phyloP scores from a whole-genome alignment of 1,140 invertebrate species.

The Calephelis nemesis region DNA sequence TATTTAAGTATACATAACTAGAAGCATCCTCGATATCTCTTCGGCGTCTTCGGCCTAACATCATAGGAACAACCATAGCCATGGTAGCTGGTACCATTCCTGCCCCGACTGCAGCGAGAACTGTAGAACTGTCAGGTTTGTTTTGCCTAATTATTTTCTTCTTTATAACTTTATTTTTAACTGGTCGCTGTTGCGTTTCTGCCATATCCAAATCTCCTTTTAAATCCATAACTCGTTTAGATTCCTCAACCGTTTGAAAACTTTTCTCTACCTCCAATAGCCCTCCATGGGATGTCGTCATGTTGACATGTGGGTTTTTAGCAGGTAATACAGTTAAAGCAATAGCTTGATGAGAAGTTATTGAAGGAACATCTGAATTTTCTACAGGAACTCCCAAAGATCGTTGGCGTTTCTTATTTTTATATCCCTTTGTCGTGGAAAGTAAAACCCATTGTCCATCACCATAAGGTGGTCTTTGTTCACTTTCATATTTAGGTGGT shows the following conservation, averaged over 20 bases:
- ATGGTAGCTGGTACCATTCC: constrained; percentile 89
- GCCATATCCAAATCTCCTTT: constrained; percentile 52
- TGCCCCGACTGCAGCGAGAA: constrained; percentile 86
- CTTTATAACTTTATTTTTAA: constrained; percentile 57
- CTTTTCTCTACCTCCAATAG: constrained; percentile 86
- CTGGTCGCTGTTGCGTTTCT: constrained; percentile 46
- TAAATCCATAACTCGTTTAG: constrained; percentile 68
- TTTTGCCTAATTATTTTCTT: constrained; percentile 53
- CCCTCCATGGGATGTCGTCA: constrained; percentile 87
- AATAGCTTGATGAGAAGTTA: constrained; percentile 80
- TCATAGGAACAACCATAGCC: constrained; percentile 88
- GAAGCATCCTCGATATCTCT: constrained; percentile 43
- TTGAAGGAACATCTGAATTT: constrained; percentile 42
- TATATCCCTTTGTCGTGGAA: constrained; percentile 87
- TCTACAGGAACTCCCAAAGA: constrained; percentile 58
- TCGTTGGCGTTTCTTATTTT: constrained; percentile 73
- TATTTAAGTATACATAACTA: constrained; percentile 23
- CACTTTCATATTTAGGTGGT: constrained; percentile 50
- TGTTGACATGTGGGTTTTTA: constrained; percentile 80
- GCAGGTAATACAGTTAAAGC: constrained; percentile 85
- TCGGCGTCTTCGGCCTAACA: constrained; percentile 81
- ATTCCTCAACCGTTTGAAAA: constrained; percentile 84
- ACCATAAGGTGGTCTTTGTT: constrained; percentile 81
- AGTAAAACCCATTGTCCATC: constrained; percentile 88
- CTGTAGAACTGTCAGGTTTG: constrained; percentile 78